Conservation (phyloP, 2,113 vertebrate genomes). For the Progne subis region DNA sequence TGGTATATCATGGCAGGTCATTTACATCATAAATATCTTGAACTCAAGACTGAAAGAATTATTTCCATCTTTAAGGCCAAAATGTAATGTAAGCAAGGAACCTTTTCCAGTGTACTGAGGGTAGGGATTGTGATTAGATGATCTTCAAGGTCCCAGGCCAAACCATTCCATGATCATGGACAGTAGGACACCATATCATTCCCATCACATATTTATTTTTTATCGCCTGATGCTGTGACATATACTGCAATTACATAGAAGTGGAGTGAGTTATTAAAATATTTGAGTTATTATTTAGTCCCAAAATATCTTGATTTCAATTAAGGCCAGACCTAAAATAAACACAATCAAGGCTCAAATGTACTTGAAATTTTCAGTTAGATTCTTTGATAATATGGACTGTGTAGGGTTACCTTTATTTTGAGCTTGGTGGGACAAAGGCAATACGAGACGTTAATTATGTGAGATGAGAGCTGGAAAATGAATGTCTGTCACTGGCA, state of each 20-base stretch:
- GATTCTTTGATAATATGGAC: background rate
- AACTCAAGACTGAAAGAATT: background rate
- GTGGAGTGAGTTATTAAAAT: background rate
- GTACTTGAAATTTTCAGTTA: background rate
- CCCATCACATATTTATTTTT: background rate
- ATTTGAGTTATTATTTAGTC: background rate
- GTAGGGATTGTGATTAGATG: background rate
- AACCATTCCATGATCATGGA: no score
- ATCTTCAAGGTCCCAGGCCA: background rate
- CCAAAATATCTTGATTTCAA: background rate
- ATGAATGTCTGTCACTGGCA: background rate
- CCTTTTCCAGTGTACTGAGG: background rate
- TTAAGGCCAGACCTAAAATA: background rate
- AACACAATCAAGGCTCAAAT: background rate
- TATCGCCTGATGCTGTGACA: background rate
- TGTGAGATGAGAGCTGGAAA: background rate
- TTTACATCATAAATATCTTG: background rate
- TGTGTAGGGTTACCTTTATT: background rate
- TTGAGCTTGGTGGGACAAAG: background rate
- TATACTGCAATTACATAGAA: background rate
- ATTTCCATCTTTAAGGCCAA: background rate
- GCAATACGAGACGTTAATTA: background rate
- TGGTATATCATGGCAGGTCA: fast-evolving
- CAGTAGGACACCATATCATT: background rate
- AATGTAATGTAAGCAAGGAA: background rate